A percentile compares a stretch with the other conserved stretches of the same genome.
These are phyloP conservation scores for Liparis tanakae DNA, from an alignment of 2,797 vertebrate species.

Conservation along the genomic window DNA sequence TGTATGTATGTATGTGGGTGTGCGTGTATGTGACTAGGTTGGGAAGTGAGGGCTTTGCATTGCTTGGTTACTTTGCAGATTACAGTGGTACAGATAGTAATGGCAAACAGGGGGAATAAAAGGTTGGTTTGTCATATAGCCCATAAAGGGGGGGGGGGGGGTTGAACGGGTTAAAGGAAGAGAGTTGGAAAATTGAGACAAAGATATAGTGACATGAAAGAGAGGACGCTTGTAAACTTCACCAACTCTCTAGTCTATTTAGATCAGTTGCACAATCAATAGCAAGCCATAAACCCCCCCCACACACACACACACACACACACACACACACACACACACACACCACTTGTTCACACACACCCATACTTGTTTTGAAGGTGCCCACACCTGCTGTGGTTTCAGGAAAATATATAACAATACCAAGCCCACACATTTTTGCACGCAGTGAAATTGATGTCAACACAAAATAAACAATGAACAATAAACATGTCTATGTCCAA, in stretches of 20 bases:
- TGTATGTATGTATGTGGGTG: not conserved
- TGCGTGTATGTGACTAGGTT: conserved; percentile 1
- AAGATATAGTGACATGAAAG: conserved; percentile 1
- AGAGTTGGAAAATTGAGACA: not conserved
- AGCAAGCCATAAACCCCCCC: not conserved
- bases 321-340: conserved; percentile 5
- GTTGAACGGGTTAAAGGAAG: not conserved
- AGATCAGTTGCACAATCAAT: conserved; percentile 17
- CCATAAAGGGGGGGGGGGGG: not conserved
- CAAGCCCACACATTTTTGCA: conserved; percentile 23
- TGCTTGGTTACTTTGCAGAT: conserved; percentile 25
- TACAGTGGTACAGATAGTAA: conserved; percentile 22
- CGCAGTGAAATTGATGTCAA: not conserved
- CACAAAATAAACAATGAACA: conserved; percentile 31
- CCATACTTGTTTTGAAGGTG: not conserved
- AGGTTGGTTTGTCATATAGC: conserved; percentile 25
- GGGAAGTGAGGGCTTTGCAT: conserved; percentile 23
- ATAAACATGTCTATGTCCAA: conserved; percentile 32
- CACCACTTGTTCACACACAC: not conserved
- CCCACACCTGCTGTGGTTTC: conserved; percentile 23
- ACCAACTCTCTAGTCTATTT: conserved; percentile 16
- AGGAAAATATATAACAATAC: conserved; percentile 31
- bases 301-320: not conserved
- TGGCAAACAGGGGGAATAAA: conserved; percentile 14
- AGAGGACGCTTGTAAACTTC: not conserved